Evolutionary conservation across 2,888 invertebrate species (phyloP).

Genomic region (Gibbula magus): DNA sequence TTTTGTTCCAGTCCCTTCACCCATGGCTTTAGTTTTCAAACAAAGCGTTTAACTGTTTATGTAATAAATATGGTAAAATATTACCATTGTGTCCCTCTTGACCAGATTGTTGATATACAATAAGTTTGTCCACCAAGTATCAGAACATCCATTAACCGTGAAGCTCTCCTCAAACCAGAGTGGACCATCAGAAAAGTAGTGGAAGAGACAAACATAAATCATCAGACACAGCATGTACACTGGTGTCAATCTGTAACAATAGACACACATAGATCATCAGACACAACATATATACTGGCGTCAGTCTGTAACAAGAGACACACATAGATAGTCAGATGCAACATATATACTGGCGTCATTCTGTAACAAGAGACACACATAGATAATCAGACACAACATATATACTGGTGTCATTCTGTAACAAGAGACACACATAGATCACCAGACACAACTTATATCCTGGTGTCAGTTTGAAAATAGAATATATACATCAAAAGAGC

Average conservation of each 20-base stretch:
- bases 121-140: constrained; percentile 62
- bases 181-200: constrained; percentile 59
- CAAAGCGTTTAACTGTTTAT: too few species aligned
- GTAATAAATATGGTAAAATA: too few species aligned
- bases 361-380: constrained; percentile 52
- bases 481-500: too few species aligned
- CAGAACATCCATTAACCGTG: constrained; percentile 33
- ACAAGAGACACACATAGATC: too few species aligned
- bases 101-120: constrained; percentile 64
- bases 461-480: too few species aligned
- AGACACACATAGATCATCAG: constrained; percentile 57
- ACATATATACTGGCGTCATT: constrained; percentile 60
- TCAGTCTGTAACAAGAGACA: constrained; percentile 53
- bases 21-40: too few species aligned
- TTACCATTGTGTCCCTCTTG: background rate
- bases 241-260: constrained; percentile 55
- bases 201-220: constrained; percentile 52
- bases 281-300: constrained; percentile 60
- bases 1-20: too few species aligned
- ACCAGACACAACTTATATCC: too few species aligned
- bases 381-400: constrained; percentile 60
- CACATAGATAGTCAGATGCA: constrained; percentile 58
- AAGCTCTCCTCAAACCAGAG: constrained; percentile 47
- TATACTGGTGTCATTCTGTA: constrained; percentile 60
- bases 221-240: constrained; percentile 62